Evolutionary conservation across 2,113 vertebrate genomes (phyloP).

Genomic region (Myotis davidii): DNA sequence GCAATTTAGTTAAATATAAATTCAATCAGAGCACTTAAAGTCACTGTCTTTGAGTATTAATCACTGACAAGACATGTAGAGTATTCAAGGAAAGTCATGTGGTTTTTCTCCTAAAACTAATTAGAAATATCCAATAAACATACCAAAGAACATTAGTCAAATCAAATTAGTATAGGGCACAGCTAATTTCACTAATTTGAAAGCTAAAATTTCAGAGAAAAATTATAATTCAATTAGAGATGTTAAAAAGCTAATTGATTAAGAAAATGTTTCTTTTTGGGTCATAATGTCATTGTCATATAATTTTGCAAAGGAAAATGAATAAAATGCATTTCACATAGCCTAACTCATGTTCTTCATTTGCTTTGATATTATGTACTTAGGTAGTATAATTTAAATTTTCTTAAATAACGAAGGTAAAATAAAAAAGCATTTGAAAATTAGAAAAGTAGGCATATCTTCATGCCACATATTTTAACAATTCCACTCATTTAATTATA

Average conservation of each 20-base stretch:
- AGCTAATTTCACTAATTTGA: constrained; percentile 25
- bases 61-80: not conserved
- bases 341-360: not conserved
- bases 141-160: constrained; percentile 18
- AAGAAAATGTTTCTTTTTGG: not conserved
- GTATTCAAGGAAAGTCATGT: not conserved
- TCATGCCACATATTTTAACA: constrained; percentile 26
- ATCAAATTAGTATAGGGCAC: not conserved
- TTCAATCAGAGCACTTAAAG: constrained; percentile 13
- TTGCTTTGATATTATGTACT: not conserved
- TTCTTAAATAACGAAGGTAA: constrained; percentile 42
- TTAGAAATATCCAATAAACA: constrained; percentile 40
- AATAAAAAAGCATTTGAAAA: constrained; percentile 32
- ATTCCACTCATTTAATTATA: constrained; percentile 43
- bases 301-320: not conserved
- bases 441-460: not conserved
- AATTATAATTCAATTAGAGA: not conserved
- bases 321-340: constrained; percentile 3
- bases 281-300: not conserved
- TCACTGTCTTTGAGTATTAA: constrained; percentile 17
- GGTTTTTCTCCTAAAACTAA: constrained; percentile 42
- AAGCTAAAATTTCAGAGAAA: constrained; percentile 30
- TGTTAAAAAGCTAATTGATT: constrained; percentile 5
- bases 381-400: not conserved
- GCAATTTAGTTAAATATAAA: constrained; percentile 11